Conservation (phyloP, 1,140 invertebrate species). For the Ceratina australensis region DNA sequence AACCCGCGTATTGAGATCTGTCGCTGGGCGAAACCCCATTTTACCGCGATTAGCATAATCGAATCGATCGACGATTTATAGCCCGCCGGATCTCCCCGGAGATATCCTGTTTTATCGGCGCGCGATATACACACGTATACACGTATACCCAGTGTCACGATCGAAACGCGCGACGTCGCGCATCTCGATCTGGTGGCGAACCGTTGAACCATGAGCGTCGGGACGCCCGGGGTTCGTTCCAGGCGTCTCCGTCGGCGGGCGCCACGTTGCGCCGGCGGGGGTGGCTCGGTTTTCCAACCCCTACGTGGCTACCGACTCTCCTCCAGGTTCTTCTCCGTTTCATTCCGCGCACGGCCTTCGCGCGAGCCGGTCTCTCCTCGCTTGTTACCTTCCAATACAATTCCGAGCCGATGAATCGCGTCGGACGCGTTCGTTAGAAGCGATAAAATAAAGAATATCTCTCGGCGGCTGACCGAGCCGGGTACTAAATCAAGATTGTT, state of each 20-base stretch:
- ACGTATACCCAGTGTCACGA: conserved; percentile 45
- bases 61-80: conserved; percentile 34
- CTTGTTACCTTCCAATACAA: too few relatives aligned
- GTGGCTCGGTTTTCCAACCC: conserved; percentile 21
- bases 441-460: background rate
- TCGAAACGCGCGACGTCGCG: conserved; percentile 28
- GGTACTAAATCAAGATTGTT: background rate
- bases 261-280: conserved; percentile 56
- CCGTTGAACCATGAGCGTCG: conserved; percentile 57
- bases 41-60: conserved; percentile 33
- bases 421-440: background rate
- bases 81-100: background rate
- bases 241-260: conserved; percentile 67
- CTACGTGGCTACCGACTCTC: too few relatives aligned
- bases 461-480: background rate
- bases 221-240: conserved; percentile 58
- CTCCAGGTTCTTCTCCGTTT: too few relatives aligned
- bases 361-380: too few relatives aligned
- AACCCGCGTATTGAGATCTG: conserved; percentile 11
- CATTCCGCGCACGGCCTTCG: too few relatives aligned
- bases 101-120: conserved; percentile 65
- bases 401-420: background rate
- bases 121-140: too few relatives aligned
- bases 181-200: conserved; percentile 62
- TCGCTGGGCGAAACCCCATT: background rate